Evolutionary conservation across 2,797 vertebrate species (phyloP).

Genomic region (Prunella strophiata): DNA sequence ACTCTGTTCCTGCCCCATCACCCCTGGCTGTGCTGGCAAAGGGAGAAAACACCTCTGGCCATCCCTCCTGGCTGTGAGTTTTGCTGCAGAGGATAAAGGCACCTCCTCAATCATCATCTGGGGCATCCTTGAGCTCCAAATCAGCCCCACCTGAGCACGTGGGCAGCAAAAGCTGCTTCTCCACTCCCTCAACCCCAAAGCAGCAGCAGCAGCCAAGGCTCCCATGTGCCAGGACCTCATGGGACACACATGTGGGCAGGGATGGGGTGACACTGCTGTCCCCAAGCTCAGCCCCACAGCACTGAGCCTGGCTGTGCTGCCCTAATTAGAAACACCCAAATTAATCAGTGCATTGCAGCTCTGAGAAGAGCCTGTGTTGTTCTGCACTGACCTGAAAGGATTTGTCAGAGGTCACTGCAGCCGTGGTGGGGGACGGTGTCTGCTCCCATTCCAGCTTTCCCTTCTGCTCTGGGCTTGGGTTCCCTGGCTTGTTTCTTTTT

Average conservation of each 20-base stretch:
- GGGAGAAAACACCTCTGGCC: accelerated
- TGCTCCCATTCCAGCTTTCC: not conserved
- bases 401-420: not conserved
- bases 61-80: accelerated
- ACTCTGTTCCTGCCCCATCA: not conserved
- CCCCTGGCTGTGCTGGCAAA: not conserved
- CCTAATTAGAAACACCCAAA: not conserved
- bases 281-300: not conserved
- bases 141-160: accelerated
- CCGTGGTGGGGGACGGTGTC: not conserved
- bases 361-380: not conserved
- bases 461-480: not conserved
- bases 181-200: not conserved
- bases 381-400: constrained; percentile 40
- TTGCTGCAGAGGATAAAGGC: not conserved
- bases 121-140: not conserved
- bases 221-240: accelerated
- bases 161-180: not conserved
- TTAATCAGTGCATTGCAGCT: not conserved
- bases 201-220: not conserved
- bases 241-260: not conserved
- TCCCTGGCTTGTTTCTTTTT: not conserved
- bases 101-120: accelerated
- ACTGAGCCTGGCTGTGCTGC: not conserved
- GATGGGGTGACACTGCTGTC: not conserved